These are phyloP conservation scores for Lordiphosa collinella DNA, from an alignment of 1,140 invertebrate species.

Conservation along the genomic window DNA sequence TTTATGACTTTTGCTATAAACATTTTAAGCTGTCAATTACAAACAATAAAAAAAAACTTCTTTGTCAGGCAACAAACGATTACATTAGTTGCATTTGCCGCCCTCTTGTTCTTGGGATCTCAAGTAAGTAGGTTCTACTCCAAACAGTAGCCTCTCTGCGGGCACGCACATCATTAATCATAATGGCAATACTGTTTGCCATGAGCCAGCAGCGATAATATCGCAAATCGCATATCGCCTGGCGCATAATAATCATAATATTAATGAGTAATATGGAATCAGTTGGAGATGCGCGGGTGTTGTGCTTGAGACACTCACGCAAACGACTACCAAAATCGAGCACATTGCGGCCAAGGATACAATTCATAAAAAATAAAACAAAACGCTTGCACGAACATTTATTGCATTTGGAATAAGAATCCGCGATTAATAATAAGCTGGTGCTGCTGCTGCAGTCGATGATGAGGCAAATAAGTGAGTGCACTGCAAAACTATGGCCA, in stretches of 20 bases:
- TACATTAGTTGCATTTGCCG: too few relatives aligned
- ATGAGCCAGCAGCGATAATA: conserved; percentile 29
- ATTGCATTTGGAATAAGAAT: conserved; percentile 28
- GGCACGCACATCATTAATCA: conserved; percentile 43
- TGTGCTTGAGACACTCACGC: conserved; percentile 25
- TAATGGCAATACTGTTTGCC: conserved; percentile 8
- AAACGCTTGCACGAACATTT: conserved; percentile 24
- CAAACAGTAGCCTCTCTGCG: conserved; percentile 39
- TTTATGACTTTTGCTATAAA: too few relatives aligned
- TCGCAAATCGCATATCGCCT: conserved; percentile 28
- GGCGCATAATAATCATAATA: conserved; percentile 48
- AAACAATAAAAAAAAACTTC: too few relatives aligned
- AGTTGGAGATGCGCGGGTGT: conserved; percentile 36
- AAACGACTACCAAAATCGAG: conserved; percentile 54
- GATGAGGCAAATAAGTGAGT: conserved; percentile 13
- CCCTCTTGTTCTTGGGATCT: too few relatives aligned
- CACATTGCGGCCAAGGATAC: conserved; percentile 70
- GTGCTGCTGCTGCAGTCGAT: conserved; percentile 19
- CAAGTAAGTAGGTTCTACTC: too few relatives aligned
- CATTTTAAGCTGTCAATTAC: too few relatives aligned
- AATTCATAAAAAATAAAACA: conserved; percentile 23
- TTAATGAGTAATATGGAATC: conserved; percentile 21
- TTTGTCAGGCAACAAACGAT: too few relatives aligned
- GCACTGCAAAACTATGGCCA: neutral
- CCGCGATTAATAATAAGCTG: neutral